Conservation (phyloP, 2,113 vertebrate genomes). For the Siniperca chuatsi region DNA sequence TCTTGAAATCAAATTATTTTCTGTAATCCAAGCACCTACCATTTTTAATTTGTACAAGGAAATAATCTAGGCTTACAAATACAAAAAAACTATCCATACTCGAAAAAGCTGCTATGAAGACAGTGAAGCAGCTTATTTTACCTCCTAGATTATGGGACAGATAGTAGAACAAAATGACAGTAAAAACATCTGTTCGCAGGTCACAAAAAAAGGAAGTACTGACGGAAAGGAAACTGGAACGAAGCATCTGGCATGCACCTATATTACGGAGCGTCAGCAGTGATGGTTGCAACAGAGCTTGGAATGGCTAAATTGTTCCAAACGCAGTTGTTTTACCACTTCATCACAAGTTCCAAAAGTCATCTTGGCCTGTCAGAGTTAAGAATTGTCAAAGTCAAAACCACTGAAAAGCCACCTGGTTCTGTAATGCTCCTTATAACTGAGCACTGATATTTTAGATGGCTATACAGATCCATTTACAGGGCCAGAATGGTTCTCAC, state of each 20-base stretch:
- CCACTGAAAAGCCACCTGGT: conserved; percentile 17
- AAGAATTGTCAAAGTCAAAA: conserved; percentile 46
- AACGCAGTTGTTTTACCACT: conserved; percentile 31
- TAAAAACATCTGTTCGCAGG: conserved; percentile 46
- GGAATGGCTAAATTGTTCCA: conserved; percentile 45
- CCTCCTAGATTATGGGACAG: conserved; percentile 31
- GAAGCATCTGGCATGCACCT: conserved; percentile 37
- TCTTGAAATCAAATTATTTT: conserved; percentile 2
- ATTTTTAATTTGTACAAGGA: conserved; percentile 8
- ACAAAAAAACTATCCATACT: not conserved
- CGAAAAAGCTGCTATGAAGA: conserved; percentile 8
- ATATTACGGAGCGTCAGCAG: conserved; percentile 38
- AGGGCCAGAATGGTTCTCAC: not conserved
- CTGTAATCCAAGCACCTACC: not conserved
- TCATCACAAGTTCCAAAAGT: conserved; percentile 41
- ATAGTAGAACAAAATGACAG: conserved; percentile 21
- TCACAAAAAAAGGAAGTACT: conserved; percentile 45
- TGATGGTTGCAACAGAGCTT: conserved; percentile 39
- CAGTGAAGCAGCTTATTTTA: conserved; percentile 18
- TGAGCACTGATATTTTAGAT: conserved; percentile 12
- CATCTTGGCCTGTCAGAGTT: conserved; percentile 33
- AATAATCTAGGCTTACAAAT: not conserved
- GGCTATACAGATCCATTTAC: conserved; percentile 5
- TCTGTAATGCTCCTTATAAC: conserved; percentile 5
- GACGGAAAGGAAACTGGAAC: conserved; percentile 33